Conservation (phyloP, 2,113 vertebrate species). For the Morone saxatilis region DNA sequence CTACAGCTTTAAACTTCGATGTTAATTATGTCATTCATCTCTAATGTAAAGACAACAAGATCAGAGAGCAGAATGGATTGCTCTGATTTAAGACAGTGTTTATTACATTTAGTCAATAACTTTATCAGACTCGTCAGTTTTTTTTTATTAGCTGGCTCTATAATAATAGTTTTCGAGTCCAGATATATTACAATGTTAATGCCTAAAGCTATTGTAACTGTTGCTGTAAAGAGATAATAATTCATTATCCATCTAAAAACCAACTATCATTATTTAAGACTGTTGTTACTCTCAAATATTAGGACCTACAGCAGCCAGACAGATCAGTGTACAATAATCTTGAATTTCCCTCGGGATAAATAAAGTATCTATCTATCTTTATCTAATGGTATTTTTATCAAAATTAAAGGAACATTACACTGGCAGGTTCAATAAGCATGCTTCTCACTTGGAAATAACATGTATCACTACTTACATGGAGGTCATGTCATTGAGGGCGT, state of each 20-base stretch:
- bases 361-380: too few relatives aligned
- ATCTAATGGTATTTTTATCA: background rate
- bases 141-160: background rate
- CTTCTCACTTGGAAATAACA: background rate
- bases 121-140: too few relatives aligned
- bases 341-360: too few relatives aligned
- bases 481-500: slow-evolving; percentile 99
- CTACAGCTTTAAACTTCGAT: too few relatives aligned
- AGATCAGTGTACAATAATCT: background rate
- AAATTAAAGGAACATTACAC: background rate
- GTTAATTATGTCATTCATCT: too few relatives aligned
- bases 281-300: background rate
- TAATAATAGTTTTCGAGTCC: background rate
- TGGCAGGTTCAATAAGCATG: background rate
- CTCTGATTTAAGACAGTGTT: too few relatives aligned
- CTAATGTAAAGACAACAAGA: too few relatives aligned
- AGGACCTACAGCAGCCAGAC: background rate
- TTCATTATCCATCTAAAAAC: background rate
- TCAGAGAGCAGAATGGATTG: too few relatives aligned
- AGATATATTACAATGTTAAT: background rate
- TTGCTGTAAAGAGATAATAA: too few relatives aligned
- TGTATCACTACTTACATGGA: slow-evolving; percentile 93
- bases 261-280: background rate
- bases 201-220: too few relatives aligned
- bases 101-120: too few relatives aligned